These are phyloP conservation scores for Drosophila nr. medialis DNA, from an alignment of 2,888 invertebrate genomes.

Conservation along the genomic window DNA sequence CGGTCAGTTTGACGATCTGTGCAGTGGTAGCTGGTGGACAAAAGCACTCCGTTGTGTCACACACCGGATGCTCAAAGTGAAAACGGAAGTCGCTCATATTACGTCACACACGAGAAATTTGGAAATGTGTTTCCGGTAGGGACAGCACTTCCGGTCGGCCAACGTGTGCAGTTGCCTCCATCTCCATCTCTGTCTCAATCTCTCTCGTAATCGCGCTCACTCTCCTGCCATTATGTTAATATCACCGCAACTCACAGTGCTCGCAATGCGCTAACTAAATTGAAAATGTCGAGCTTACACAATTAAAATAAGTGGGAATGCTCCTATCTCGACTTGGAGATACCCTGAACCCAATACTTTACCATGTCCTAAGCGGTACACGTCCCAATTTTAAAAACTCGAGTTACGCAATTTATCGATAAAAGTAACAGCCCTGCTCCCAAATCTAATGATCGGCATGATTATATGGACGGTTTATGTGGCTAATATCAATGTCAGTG, in stretches of 20 bases:
- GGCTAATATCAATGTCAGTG: neutral
- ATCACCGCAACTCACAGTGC: conserved; percentile 9
- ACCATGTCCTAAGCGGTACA: neutral
- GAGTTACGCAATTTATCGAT: neutral
- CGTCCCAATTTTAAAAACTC: neutral
- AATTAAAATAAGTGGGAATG: conserved; percentile 19
- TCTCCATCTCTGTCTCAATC: conserved; percentile 14
- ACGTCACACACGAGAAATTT: conserved; percentile 62
- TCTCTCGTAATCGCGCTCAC: neutral
- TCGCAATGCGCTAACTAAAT: conserved; percentile 14
- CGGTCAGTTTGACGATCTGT: conserved; percentile 47
- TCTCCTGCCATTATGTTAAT: conserved; percentile 27
- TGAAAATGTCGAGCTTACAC: conserved; percentile 41
- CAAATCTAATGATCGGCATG: neutral
- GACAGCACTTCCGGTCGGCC: conserved; percentile 42
- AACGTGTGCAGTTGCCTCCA: conserved; percentile 24
- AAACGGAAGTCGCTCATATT: conserved; percentile 76
- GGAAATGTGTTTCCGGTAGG: conserved; percentile 54
- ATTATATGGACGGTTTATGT: neutral
- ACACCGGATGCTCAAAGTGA: conserved; percentile 73
- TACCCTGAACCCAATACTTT: neutral
- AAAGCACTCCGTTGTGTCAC: conserved; percentile 45
- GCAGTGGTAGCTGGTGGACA: conserved; percentile 19
- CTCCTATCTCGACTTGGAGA: neutral
- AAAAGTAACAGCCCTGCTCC: neutral